Percentiles rank a stretch among this genome's conserved stretches.
Evolutionary conservation across 2,113 vertebrate species (phyloP).

Genomic region (Athene cunicularia): DNA sequence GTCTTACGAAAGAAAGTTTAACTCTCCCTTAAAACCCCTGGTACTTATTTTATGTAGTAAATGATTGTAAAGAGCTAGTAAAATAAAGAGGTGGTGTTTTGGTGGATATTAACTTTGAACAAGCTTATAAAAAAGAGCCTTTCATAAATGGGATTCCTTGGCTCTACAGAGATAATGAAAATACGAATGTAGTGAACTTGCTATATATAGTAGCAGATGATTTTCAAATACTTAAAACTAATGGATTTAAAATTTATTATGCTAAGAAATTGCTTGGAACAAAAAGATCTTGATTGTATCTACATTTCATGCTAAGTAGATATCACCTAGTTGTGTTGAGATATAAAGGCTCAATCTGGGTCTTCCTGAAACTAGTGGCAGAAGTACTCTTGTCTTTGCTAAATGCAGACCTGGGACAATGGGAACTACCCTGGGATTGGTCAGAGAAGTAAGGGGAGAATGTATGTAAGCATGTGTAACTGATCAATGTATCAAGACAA

Average conservation of each 20-base stretch:
- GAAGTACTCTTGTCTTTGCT: rapidly evolving
- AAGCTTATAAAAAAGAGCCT: neutral
- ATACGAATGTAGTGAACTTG: neutral
- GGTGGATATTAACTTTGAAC: neutral
- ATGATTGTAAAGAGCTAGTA: neutral
- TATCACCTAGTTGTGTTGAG: neutral
- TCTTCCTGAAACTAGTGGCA: neutral
- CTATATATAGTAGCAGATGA: neutral
- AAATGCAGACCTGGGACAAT: neutral
- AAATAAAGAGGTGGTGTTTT: neutral
- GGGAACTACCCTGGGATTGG: neutral
- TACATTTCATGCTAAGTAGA: neutral
- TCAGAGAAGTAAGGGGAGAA: neutral
- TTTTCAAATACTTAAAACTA: neutral
- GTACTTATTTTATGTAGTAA: neutral
- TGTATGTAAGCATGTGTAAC: neutral
- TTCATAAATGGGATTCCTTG: neutral
- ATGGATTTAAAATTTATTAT: neutral
- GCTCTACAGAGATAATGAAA: neutral
- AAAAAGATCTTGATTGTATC: neutral
- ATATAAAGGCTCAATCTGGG: neutral
- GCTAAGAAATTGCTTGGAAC: neutral
- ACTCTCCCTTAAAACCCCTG: neutral
- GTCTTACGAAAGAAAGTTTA: rapidly evolving
- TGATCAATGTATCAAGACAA: neutral